Percentiles rank a stretch among this genome's conserved stretches.
phyloP scores from a whole-genome alignment of 2,113 vertebrate species.

The Chionis minor region DNA sequence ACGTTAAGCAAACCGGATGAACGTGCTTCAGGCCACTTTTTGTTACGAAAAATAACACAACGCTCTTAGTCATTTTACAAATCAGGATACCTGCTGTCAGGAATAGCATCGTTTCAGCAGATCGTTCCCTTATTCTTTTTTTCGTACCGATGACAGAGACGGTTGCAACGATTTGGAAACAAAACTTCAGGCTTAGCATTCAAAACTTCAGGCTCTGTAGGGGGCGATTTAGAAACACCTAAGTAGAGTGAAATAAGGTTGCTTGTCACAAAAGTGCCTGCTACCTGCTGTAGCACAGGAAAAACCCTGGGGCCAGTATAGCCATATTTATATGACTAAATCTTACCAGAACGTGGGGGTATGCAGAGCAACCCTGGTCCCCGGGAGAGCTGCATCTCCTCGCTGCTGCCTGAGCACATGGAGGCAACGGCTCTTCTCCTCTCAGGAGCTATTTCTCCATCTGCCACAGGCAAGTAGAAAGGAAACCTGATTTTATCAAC shows the following conservation, averaged over 20 bases:
- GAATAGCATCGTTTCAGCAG: background rate
- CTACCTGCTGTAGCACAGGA: background rate
- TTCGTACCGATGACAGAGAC: background rate
- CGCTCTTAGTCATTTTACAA: background rate
- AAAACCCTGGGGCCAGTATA: background rate
- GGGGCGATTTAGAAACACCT: background rate
- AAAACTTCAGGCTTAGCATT: background rate
- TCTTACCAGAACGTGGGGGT: accelerated
- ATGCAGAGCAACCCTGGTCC: background rate
- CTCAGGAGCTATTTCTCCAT: too few relatives aligned
- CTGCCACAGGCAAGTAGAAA: too few relatives aligned
- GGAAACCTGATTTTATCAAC: too few relatives aligned
- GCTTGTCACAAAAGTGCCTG: background rate
- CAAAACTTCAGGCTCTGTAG: background rate
- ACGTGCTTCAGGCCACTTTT: background rate
- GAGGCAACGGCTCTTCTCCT: too few relatives aligned
- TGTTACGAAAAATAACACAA: background rate
- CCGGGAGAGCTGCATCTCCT: too few relatives aligned
- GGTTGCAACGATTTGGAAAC: accelerated
- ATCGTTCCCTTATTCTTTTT: background rate
- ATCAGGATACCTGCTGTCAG: background rate
- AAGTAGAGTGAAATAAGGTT: background rate
- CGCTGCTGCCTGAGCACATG: too few relatives aligned
- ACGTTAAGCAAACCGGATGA: background rate
- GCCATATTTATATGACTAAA: background rate